Evolutionary conservation across 2,797 vertebrate species (phyloP), one percentile per base, ranked within the genome.

Genomic region (Lagodon rhomboides): DNA sequence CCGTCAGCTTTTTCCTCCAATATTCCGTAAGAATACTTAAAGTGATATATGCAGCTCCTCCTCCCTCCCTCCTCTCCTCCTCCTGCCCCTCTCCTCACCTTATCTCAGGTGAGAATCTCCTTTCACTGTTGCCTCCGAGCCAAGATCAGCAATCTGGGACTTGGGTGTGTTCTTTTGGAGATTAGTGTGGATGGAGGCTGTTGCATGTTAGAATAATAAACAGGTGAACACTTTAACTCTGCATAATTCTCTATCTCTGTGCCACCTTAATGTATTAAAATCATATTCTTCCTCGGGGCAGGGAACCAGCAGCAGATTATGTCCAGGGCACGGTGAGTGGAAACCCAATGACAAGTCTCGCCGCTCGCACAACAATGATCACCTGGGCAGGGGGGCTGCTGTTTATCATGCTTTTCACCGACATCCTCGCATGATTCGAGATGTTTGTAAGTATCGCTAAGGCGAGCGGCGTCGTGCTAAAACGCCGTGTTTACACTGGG

Each of bases 51-150:
- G 78, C 82, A 77, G 75, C 77, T 20, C 38, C 75, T 74, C 68
- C 51, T 78, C 27, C 75, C 56, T 38, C 23, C 23, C 46, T 63
- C 23, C 44, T 63, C 55, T 56, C 56, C 74, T 77, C 49, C 50
- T 64, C 41, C 77, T 78, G 49, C 80, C 84, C 78, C 77, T 82
- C 83, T 90, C 84, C 87, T 84, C 80, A 75, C 72, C 81, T 90
- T 91, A 94, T 95, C 94, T 93, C 93, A 95, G 95, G 94, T 95
- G 92, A 95, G 87, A 90, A 94, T 94, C 94, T 90, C 84, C 87
- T 90, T 88, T 81, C 88, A 67, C 85, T 54, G 61, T 83, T 87
- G 89, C 93, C 94, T 89, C 74, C 60, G 1, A 89, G 93, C 90
- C 64, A 90, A 93, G 92, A 93, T 94, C 92, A 92, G 91, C 89